Evolutionary conservation across 2,888 invertebrate species (phyloP).

Genomic region (Hydrotaea diabolus): DNA sequence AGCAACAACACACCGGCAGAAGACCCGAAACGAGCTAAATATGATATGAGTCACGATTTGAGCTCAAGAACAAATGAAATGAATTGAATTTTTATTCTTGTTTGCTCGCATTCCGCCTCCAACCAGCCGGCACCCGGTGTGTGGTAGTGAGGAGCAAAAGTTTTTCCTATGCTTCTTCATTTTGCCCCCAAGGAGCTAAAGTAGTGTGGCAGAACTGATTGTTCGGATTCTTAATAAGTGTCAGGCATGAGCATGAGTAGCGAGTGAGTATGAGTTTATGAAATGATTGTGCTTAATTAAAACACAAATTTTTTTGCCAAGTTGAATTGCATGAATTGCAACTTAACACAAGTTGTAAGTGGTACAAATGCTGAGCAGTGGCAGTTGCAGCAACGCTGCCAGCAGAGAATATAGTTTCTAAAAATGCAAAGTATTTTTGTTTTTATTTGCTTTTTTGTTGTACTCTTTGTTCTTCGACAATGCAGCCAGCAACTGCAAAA

Average conservation of each 20-base stretch:
- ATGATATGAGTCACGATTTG: constrained; percentile 29
- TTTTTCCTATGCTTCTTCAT: neutral
- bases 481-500: constrained; percentile 24
- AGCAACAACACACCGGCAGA: neutral
- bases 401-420: neutral
- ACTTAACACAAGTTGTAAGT: constrained; percentile 50
- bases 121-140: constrained; percentile 18
- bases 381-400: neutral
- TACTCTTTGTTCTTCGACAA: neutral
- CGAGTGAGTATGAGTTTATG: neutral
- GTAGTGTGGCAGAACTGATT: neutral
- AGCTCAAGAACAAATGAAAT: neutral
- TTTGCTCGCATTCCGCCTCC: neutral
- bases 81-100: constrained; percentile 28
- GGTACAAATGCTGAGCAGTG: neutral
- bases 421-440: neutral
- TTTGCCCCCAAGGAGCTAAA: neutral
- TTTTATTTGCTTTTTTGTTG: neutral
- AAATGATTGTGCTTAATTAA: constrained; percentile 54
- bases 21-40: neutral
- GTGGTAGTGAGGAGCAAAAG: neutral
- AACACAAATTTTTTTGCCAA: constrained; percentile 33
- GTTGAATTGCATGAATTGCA: constrained; percentile 62
- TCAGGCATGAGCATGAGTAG: neutral
- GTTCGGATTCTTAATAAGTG: neutral